A percentile compares a stretch with the other conserved stretches of the same genome.
Conservation (phyloP, 2,797 vertebrate species). For the Synaphobranchus kaupii region DNA sequence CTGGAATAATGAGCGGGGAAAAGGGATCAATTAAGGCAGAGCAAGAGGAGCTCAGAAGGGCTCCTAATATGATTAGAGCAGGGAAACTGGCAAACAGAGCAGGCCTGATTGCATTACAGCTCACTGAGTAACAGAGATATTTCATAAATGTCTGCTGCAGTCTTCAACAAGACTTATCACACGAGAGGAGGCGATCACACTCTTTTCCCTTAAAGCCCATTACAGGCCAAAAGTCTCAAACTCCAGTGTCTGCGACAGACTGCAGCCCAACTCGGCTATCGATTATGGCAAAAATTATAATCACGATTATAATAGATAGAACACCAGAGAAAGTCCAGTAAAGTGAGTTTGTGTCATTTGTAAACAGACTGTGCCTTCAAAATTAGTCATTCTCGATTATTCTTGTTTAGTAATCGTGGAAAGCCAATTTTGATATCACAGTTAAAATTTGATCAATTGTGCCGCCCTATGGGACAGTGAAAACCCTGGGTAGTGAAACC, state of each 20-base stretch:
- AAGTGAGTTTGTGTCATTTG: no score
- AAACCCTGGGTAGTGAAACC: no score
- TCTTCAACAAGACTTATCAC: not conserved
- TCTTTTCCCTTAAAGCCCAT: not conserved
- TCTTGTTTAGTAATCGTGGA: no score
- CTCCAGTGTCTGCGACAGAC: not conserved
- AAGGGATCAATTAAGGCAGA: not conserved
- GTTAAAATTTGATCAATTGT: no score
- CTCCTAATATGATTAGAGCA: not conserved
- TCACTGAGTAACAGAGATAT: not conserved
- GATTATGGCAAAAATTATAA: no score
- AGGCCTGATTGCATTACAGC: not conserved
- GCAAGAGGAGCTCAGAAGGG: not conserved
- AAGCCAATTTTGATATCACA: no score
- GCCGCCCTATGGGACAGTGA: no score
- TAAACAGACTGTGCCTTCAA: no score
- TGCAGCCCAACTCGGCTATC: not conserved
- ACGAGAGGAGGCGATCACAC: not conserved
- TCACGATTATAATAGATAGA: no score
- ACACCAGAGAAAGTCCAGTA: no score
- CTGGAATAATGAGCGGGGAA: slow-evolving; percentile 5
- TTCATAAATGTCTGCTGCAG: not conserved
- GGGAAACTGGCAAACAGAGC: not conserved
- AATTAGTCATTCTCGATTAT: no score
- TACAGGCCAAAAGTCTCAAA: not conserved